Evolutionary conservation across 2,888 invertebrate species (phyloP).

Genomic region (Epicampocera succincta): DNA sequence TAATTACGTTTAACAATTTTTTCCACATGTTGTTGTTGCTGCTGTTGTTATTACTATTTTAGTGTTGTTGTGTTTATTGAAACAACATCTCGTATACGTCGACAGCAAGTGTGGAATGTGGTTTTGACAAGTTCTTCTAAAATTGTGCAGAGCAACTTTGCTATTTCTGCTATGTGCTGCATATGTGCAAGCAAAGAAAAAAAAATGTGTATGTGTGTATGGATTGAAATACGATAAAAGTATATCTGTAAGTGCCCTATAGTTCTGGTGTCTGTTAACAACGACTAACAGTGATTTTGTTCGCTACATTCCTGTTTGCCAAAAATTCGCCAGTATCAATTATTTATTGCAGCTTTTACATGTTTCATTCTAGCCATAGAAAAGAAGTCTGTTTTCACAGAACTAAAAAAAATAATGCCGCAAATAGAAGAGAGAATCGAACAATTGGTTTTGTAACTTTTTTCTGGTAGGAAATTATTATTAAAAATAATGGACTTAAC

Average conservation of each 20-base stretch:
- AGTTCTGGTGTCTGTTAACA: slow-evolving; percentile 7
- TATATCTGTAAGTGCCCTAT: slow-evolving; percentile 8
- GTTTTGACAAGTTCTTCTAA: slow-evolving; percentile 81
- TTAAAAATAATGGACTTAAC: too few species aligned
- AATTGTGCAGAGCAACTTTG: slow-evolving; percentile 79
- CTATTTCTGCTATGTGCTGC: slow-evolving; percentile 67
- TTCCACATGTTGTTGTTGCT: slow-evolving; percentile 18
- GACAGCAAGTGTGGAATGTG: slow-evolving; percentile 76
- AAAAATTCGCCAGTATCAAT: too few species aligned
- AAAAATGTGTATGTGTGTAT: background rate
- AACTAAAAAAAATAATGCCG: too few species aligned
- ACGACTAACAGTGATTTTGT: too few species aligned
- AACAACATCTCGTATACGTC: slow-evolving; percentile 60
- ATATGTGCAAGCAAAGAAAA: background rate
- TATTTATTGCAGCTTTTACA: too few species aligned
- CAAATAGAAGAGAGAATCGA: too few species aligned
- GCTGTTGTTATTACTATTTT: slow-evolving; percentile 26
- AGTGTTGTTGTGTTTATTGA: slow-evolving; percentile 28
- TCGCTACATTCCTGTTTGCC: too few species aligned
- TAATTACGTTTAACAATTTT: slow-evolving; percentile 63
- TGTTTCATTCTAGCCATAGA: too few species aligned
- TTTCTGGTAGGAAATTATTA: too few species aligned
- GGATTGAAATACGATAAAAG: too few species aligned
- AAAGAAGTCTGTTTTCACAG: too few species aligned
- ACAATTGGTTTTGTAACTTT: too few species aligned